Percentiles rank a stretch among this genome's conserved stretches.
phyloP scores from a whole-genome alignment of 2,113 vertebrate genomes.

The Tachysurus fulvidraco region DNA sequence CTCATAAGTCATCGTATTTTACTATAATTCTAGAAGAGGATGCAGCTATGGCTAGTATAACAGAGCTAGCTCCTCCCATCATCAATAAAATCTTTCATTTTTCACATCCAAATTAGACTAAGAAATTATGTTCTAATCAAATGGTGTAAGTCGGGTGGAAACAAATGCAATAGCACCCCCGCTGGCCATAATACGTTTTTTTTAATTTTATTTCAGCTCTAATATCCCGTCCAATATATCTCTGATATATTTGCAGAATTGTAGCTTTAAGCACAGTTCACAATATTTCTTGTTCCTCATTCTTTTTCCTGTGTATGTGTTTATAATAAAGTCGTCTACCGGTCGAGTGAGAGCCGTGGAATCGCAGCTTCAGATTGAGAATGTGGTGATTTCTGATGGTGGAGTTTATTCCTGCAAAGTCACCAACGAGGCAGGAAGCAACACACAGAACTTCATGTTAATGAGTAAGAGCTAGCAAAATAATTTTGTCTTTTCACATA shows the following conservation, averaged over 20 bases:
- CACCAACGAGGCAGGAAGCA: conserved; percentile 59
- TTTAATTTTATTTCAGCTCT: neutral
- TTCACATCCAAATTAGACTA: neutral
- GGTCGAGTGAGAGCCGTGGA: conserved; percentile 49
- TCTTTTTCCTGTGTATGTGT: conserved; percentile 22
- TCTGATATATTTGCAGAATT: neutral
- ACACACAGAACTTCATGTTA: conserved; percentile 65
- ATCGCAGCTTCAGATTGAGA: conserved; percentile 60
- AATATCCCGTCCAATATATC: neutral
- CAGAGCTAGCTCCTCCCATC: neutral
- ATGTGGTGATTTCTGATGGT: conserved; percentile 71
- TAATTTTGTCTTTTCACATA: neutral
- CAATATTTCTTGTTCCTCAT: neutral
- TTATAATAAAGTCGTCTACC: conserved; percentile 50
- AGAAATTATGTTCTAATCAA: neutral
- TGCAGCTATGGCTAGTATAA: neutral
- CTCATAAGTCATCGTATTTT: neutral
- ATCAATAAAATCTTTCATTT: neutral
- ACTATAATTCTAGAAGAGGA: neutral
- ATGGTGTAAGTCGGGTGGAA: neutral
- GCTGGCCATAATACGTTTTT: neutral
- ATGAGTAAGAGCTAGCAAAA: conserved; percentile 65
- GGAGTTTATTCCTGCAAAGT: conserved; percentile 75
- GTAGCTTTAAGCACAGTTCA: neutral
- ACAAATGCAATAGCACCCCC: neutral